These are phyloP conservation scores for Cossypha polioptera DNA, from an alignment of 2,797 vertebrate genomes.

Conservation along the genomic window DNA sequence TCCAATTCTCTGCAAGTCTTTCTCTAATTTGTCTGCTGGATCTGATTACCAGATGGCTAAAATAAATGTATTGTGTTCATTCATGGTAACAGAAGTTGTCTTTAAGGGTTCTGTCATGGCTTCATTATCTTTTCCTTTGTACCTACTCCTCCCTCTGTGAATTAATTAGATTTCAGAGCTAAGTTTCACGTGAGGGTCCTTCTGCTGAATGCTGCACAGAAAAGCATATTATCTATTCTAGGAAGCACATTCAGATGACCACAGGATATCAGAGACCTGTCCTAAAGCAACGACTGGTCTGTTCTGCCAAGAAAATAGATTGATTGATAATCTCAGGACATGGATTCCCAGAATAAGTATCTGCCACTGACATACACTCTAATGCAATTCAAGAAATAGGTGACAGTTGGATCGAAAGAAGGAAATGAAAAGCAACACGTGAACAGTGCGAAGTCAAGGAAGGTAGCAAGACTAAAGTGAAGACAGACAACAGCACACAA, in stretches of 20 bases:
- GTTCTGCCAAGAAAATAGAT: background rate
- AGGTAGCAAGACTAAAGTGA: background rate
- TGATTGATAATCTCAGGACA: background rate
- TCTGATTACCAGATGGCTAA: conserved; percentile 62
- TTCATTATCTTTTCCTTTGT: conserved; percentile 28
- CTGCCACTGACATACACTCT: background rate
- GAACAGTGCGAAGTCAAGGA: background rate
- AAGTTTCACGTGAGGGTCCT: conserved; percentile 2
- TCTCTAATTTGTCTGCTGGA: conserved; percentile 31
- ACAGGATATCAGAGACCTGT: background rate
- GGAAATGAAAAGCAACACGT: conserved; percentile 5
- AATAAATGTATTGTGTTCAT: conserved; percentile 42
- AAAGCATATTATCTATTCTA: conserved; percentile 1
- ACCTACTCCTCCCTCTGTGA: conserved; percentile 16
- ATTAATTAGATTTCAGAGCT: conserved; percentile 30
- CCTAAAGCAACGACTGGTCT: conserved; percentile 1
- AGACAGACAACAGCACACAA: background rate
- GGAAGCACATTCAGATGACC: conserved; percentile 3
- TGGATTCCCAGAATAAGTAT: background rate
- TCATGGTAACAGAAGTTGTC: conserved; percentile 45
- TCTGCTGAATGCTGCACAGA: conserved; percentile 1
- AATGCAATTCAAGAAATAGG: background rate
- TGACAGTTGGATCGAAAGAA: background rate
- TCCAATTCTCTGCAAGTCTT: background rate
- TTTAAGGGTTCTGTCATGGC: conserved; percentile 12